Base-by-base conservation (phyloP, 23 tunicate genomes). In the Corella eumyota region DNA sequence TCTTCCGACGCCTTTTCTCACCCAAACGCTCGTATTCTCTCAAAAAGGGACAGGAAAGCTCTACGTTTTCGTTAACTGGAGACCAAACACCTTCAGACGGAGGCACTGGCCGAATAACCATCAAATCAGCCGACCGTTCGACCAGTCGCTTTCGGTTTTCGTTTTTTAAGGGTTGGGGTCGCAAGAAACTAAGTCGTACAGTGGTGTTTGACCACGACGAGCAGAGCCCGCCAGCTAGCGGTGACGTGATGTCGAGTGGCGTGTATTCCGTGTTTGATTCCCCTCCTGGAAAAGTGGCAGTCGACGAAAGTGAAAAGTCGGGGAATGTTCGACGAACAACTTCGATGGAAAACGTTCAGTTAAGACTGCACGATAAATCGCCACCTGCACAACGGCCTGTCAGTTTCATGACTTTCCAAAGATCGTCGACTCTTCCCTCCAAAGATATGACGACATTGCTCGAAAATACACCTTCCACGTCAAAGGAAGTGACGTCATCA, bases 361-460 rank as follows among this genome's bases (percentile, higher is more conserved):
- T 45, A 67, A 40, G 72, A 38, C 55, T 40, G 6, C 62, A 54
- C 1, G 72, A 65, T 3, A 38, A 52, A 19, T 45, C 50, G 26
- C 5, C 66, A 2, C 11, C 60, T 3, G 66, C 57, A 6, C 82
- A 60, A 20, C 32, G 92, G 53, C 92, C 92, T 5, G 70, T 82
- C 19, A 82, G 92, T 61, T 82, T 82, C 35, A 65, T 62, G 74
- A 82, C 92, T 45, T 82, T 82, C 33, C 92, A 73, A 30, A 66
- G 51, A 70, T n/a, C n/a, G n/a, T n/a, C n/a, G n/a, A n/a, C n/a
- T n/a, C n/a, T n/a, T n/a, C n/a, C n/a, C n/a, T 6, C 33, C 1
- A 55, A 53, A 1, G n/a, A n/a, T n/a, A n/a, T n/a, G n/a, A n/a
- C n/a, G n/a, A n/a, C n/a, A n/a, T n/a, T n/a, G n/a, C n/a, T n/a